Evolutionary conservation across 2,113 vertebrate species (phyloP).

Genomic region (Cyanoramphus novaezelandiae): DNA sequence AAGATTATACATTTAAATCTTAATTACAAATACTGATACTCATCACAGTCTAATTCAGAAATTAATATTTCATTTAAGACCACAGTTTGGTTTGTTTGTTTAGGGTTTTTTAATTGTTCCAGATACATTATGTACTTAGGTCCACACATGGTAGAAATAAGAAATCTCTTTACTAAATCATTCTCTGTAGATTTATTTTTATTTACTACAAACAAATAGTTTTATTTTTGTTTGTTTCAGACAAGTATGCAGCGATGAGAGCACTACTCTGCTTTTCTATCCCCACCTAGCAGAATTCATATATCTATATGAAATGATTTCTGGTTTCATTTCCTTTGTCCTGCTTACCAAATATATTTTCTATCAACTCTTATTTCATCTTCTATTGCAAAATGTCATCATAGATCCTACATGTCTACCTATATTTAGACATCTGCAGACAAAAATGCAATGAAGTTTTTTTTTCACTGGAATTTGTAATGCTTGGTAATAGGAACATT

Average conservation of each 20-base stretch:
- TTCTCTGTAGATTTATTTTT: neutral
- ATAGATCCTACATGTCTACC: neutral
- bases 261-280: neutral
- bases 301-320: neutral
- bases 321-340: conserved; percentile 31
- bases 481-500: neutral
- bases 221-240: neutral
- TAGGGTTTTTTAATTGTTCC: neutral
- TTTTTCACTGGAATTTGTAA: neutral
- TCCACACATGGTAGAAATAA: neutral
- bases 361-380: conserved; percentile 38
- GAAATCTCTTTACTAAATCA: neutral
- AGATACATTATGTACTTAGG: neutral
- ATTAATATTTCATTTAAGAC: neutral
- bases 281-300: neutral
- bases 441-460: conserved; percentile 12
- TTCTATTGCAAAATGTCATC: conserved; percentile 37
- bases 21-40: neutral
- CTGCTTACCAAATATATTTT: conserved; percentile 4
- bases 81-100: neutral
- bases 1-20: neutral
- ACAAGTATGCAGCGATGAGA: neutral
- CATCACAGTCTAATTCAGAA: neutral
- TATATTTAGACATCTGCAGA: conserved; percentile 1
- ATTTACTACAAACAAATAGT: neutral